phyloP scores from a whole-genome alignment of 2,888 invertebrate species.

The Rhingia rostrata region DNA sequence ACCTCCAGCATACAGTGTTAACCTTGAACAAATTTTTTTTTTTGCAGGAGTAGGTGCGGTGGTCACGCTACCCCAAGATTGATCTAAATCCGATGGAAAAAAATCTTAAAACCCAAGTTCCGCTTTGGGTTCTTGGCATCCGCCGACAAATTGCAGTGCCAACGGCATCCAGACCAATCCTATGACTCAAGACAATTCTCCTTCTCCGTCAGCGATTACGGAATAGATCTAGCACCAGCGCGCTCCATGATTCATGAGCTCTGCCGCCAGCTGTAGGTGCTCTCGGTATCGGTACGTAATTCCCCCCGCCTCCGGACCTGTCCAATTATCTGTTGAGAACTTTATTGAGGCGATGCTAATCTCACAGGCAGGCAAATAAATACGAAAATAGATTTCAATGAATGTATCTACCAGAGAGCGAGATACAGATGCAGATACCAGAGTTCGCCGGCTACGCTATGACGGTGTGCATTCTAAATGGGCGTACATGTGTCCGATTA shows the following conservation, averaged over 20 bases:
- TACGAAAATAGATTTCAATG: slow-evolving; percentile 68
- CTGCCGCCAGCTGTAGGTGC: slow-evolving; percentile 49
- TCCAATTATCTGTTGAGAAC: slow-evolving; percentile 71
- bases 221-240: slow-evolving; percentile 30
- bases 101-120: slow-evolving; percentile 37
- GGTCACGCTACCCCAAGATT: slow-evolving; percentile 48
- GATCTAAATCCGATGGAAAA: background rate
- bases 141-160: slow-evolving; percentile 52
- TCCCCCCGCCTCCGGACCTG: slow-evolving; percentile 30
- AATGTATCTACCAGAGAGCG: slow-evolving; percentile 2
- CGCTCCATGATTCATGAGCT: slow-evolving; percentile 58
- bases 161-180: slow-evolving; percentile 35
- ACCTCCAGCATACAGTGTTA: slow-evolving; percentile 42
- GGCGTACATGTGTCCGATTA: slow-evolving; percentile 67
- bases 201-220: slow-evolving; percentile 44
- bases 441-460: slow-evolving; percentile 1
- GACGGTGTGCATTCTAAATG: slow-evolving; percentile 70
- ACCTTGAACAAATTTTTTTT: slow-evolving; percentile 57
- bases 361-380: slow-evolving; percentile 58
- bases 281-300: background rate
- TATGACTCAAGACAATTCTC: slow-evolving; percentile 63
- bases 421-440: slow-evolving; percentile 18
- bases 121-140: slow-evolving; percentile 47
- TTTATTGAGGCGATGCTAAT: slow-evolving; percentile 68
- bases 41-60: slow-evolving; percentile 50